Evolutionary conservation across 2,888 invertebrate species (phyloP), one percentile per base, ranked within the genome.

Genomic region (Zygaena filipendulae): DNA sequence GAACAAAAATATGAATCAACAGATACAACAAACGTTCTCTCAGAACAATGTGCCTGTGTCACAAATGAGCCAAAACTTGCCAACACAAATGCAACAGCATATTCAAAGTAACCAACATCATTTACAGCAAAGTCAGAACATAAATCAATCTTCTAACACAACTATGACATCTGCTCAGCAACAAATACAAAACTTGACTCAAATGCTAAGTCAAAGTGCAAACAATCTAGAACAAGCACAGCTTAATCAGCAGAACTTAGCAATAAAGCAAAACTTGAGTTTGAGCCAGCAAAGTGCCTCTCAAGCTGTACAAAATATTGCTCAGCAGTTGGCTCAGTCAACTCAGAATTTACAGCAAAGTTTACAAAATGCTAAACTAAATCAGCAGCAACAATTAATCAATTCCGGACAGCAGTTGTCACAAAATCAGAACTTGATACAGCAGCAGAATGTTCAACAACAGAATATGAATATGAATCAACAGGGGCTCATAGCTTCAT

Each of bases 111-210:
- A 49, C 29, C 77, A 80, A 33, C 75, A 75, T 35, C 71, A 70
- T 36, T 51, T 79, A 35, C 80, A 79, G 35, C 71, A 74, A 37
- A 43, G 41, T 27, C 61, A 59, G 36, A 68, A 52, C 29, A 61
- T 71, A 12, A 66, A 52, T 32, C 75, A 72, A 39, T 56, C 62
- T 2, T 50, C 67, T 2, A 54, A 45, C 23, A 69, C 68, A 10
- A 60, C 83, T 19, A 81, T 85, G 54, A 84, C 74, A 27, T 84
- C 84, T 22, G 85, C 85, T 10, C 77, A 77, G 40, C 85, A 85
- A 40, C 81, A 85, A 40, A 85, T 85, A 52, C 85, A 85, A 42
- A 74, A 84, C 23, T 85, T 84, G 11, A 81, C 81, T 22, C 86
- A 86, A 43, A 77, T 79, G 77, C 45, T 79, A 16, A 79, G 79